Evolutionary conservation across 2,888 invertebrate genomes (phyloP).

Genomic region (Hymenopus coronatus): DNA sequence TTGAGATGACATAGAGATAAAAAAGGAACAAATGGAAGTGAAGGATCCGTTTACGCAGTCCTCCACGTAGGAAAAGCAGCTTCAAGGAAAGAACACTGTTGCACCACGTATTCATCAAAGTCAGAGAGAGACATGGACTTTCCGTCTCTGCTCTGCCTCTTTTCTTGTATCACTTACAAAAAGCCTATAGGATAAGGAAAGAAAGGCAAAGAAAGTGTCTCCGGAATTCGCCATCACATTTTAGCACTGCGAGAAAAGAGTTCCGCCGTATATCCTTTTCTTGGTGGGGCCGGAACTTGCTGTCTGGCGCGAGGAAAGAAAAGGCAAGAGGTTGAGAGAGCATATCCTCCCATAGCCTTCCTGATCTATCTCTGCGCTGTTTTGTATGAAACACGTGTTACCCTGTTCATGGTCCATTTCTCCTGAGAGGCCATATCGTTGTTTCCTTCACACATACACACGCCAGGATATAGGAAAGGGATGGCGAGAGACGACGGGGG

Average conservation of each 20-base stretch:
- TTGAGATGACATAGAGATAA: background rate
- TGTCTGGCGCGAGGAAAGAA: background rate
- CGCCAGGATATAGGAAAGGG: background rate
- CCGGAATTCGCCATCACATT: background rate
- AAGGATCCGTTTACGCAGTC: background rate
- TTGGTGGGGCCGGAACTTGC: background rate
- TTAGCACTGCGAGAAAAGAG: background rate
- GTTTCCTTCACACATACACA: background rate
- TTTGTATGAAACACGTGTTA: constrained; percentile 17
- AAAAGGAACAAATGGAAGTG: background rate
- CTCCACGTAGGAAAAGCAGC: background rate
- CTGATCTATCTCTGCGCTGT: background rate
- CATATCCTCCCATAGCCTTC: background rate
- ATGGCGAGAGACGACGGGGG: background rate
- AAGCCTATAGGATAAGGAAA: background rate
- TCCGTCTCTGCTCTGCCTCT: background rate
- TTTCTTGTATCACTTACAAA: background rate
- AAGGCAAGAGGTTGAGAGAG: background rate
- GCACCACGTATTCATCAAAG: background rate
- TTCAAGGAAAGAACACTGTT: background rate
- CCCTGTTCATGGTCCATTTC: constrained; percentile 19
- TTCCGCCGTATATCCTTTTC: background rate
- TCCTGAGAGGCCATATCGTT: constrained; percentile 10
- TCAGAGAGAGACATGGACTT: background rate
- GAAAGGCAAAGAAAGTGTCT: background rate